Evolutionary conservation across 2,888 invertebrate species (phyloP).

Genomic region (Dicyrtoma fusca): DNA sequence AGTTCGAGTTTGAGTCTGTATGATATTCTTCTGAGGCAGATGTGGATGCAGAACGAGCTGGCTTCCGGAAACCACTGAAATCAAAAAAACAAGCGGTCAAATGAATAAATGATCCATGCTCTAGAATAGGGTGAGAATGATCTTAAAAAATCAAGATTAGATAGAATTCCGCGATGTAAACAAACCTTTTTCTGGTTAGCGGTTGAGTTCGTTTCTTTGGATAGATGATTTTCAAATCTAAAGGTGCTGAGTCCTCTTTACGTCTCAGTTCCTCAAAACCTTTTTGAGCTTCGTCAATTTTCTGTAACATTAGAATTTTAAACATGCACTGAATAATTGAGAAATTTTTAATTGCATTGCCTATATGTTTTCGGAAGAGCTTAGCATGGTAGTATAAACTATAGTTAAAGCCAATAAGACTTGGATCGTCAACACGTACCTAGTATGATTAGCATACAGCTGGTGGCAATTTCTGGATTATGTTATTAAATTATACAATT

Average conservation of each 20-base stretch:
- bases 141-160: too few relatives aligned
- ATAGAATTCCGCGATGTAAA: not conserved
- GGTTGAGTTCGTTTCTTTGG: slow-evolving; percentile 50
- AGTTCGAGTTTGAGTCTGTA: not conserved
- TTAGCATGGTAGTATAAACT: not conserved
- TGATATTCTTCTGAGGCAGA: slow-evolving; percentile 25
- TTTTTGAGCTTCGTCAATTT: slow-evolving; percentile 54
- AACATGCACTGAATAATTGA: not conserved
- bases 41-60: slow-evolving; percentile 12
- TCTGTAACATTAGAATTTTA: slow-evolving; percentile 39
- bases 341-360: not conserved
- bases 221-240: slow-evolving; percentile 54
- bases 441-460: too few relatives aligned
- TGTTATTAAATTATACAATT: too few relatives aligned
- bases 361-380: too few relatives aligned
- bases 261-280: slow-evolving; percentile 51
- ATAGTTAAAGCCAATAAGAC: too few relatives aligned
- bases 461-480: too few relatives aligned
- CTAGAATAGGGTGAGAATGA: too few relatives aligned
- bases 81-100: not conserved
- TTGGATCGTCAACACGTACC: too few relatives aligned
- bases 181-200: slow-evolving; percentile 41
- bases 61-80: slow-evolving; percentile 21
- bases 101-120: too few relatives aligned
- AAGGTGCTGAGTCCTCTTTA: slow-evolving; percentile 37